Conservation (phyloP, 2,113 vertebrate genomes). For the Alethe diademata region DNA sequence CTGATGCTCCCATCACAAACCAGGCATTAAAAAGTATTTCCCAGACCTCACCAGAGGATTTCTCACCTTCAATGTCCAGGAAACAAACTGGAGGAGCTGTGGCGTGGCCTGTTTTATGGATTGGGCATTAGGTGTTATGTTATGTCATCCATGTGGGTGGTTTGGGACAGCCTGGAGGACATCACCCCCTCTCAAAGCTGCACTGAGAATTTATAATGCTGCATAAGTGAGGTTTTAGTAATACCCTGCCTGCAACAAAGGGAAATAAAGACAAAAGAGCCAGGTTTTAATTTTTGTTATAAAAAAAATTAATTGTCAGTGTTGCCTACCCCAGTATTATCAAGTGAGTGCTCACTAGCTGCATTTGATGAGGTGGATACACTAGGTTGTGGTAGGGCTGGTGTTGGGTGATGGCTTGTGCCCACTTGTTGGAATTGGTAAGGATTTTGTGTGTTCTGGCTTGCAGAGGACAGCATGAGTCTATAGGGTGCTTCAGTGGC, state of each 20-base stretch:
- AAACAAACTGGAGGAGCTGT: neutral
- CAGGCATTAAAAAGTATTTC: neutral
- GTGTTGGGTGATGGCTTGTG: neutral
- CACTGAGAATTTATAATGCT: neutral
- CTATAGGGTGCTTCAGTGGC: neutral
- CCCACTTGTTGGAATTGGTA: neutral
- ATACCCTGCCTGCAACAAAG: neutral
- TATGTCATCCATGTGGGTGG: neutral
- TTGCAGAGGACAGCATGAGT: neutral
- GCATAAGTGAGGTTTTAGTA: neutral
- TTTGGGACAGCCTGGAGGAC: neutral
- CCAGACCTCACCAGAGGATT: neutral
- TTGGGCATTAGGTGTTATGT: neutral
- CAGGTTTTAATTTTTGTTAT: neutral
- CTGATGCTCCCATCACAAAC: neutral
- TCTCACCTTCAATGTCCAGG: neutral
- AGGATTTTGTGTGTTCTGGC: neutral
- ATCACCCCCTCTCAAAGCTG: neutral
- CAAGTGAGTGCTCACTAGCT: neutral
- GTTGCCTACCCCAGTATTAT: neutral
- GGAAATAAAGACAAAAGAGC: neutral
- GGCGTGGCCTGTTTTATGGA: neutral
- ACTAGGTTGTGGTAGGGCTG: rapidly evolving
- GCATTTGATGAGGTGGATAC: rapidly evolving
- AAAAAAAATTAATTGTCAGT: neutral